These are phyloP conservation scores for Acanthosepion pharaonis DNA, from an alignment of 2,888 invertebrate genomes.

Conservation along the genomic window DNA sequence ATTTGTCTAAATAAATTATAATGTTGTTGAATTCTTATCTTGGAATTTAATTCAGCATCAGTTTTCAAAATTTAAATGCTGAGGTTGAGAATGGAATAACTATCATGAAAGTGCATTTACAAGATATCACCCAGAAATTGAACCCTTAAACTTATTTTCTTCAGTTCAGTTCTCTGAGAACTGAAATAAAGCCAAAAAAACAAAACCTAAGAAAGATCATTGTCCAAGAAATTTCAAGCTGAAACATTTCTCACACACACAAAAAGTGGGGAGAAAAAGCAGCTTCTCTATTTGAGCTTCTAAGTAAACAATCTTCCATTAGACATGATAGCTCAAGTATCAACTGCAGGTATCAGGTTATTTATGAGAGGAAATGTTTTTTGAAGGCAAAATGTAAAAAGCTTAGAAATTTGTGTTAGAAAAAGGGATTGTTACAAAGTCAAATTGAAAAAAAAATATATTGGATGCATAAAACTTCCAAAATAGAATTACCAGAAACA, in stretches of 20 bases:
- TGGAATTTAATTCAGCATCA: too few relatives aligned
- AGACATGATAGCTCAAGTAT: not conserved
- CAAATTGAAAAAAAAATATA: not conserved
- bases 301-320: not conserved
- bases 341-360: not conserved
- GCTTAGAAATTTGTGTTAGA: not conserved
- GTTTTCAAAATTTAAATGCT: too few relatives aligned
- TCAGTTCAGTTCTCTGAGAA: not conserved
- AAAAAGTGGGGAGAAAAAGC: not conserved
- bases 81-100: too few relatives aligned
- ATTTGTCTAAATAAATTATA: too few relatives aligned
- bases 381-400: not conserved
- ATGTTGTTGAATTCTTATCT: too few relatives aligned
- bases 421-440: not conserved
- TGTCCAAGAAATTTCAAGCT: not conserved
- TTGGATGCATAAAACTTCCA: not conserved
- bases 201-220: not conserved
- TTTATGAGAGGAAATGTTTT: not conserved
- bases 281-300: not conserved
- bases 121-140: not conserved
- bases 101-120: too few relatives aligned
- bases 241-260: not conserved
- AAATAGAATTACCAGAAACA: not conserved
- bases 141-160: not conserved
- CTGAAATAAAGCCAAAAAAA: not conserved